Percentiles rank a stretch among this genome's conserved stretches.
phyloP scores from a whole-genome alignment of 1,140 invertebrate species.

The Zaprionus ornatus region DNA sequence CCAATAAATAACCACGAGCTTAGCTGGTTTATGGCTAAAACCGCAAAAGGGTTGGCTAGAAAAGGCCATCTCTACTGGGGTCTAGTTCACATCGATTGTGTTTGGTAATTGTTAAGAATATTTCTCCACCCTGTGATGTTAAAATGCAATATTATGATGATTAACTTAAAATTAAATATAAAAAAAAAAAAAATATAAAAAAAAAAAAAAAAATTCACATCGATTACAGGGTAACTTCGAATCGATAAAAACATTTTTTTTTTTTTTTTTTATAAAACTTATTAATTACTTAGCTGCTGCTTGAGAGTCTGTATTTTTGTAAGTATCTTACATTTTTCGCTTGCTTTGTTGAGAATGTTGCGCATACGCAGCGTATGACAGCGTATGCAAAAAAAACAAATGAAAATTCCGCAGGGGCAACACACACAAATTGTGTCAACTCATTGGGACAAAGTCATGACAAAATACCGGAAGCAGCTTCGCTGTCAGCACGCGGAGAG shows the following conservation, averaged over 20 bases:
- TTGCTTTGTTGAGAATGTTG: conserved; percentile 27
- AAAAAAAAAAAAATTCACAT: too few species aligned
- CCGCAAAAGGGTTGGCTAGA: too few species aligned
- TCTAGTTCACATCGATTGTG: too few species aligned
- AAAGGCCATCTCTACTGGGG: too few species aligned
- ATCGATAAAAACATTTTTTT: conserved; percentile 1
- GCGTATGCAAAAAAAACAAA: conserved; percentile 29
- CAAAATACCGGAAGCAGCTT: conserved; percentile 47
- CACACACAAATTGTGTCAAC: conserved; percentile 41
- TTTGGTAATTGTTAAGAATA: too few species aligned
- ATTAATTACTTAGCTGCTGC: not conserved
- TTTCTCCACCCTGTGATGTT: too few species aligned
- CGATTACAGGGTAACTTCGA: not conserved
- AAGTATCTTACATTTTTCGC: conserved; percentile 1
- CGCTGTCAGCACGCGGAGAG: not conserved
- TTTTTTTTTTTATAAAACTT: too few species aligned
- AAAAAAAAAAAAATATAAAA: too few species aligned
- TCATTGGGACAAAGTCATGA: conserved; percentile 43
- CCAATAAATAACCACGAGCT: conserved; percentile 10
- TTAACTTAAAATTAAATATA: too few species aligned
- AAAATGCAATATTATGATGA: too few species aligned
- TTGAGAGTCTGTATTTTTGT: not conserved
- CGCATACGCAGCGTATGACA: conserved; percentile 53
- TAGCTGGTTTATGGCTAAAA: not conserved
- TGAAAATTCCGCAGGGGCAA: conserved; percentile 32